phyloP scores from a whole-genome alignment of 2,888 invertebrate species.

The Coelopa pilipes region DNA sequence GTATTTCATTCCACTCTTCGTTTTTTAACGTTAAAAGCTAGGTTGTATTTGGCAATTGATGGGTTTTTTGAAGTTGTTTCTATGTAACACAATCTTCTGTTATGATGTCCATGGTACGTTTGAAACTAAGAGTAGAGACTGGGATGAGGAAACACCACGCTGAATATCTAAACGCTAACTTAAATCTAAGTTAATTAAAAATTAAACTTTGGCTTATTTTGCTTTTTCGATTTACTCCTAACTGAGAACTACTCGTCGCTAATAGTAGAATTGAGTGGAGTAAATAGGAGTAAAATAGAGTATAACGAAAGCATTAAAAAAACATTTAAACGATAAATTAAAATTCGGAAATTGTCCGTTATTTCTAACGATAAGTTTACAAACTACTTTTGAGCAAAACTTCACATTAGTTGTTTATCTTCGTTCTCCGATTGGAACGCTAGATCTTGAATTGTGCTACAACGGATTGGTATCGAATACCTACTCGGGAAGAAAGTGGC shows the following conservation, averaged over 20 bases:
- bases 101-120: conserved; percentile 19
- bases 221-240: conserved; percentile 16
- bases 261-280: too few relatives aligned
- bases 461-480: too few relatives aligned
- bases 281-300: neutral
- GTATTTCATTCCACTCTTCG: conserved; percentile 54
- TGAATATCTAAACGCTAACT: conserved; percentile 10
- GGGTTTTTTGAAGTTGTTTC: conserved; percentile 53
- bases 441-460: neutral
- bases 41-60: conserved; percentile 67
- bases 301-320: conserved; percentile 7
- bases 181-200: conserved; percentile 47
- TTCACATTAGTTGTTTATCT: conserved; percentile 27
- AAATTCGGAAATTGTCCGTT: neutral
- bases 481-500: too few relatives aligned
- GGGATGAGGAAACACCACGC: neutral
- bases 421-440: neutral
- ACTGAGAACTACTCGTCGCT: neutral
- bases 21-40: conserved; percentile 64
- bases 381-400: conserved; percentile 24
- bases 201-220: conserved; percentile 61
- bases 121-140: conserved; percentile 10
- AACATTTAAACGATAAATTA: neutral
- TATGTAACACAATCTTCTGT: conserved; percentile 36
- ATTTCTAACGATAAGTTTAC: conserved; percentile 12